Conservation (phyloP, 1,140 invertebrate species). For the Drosophila aff. region DNA sequence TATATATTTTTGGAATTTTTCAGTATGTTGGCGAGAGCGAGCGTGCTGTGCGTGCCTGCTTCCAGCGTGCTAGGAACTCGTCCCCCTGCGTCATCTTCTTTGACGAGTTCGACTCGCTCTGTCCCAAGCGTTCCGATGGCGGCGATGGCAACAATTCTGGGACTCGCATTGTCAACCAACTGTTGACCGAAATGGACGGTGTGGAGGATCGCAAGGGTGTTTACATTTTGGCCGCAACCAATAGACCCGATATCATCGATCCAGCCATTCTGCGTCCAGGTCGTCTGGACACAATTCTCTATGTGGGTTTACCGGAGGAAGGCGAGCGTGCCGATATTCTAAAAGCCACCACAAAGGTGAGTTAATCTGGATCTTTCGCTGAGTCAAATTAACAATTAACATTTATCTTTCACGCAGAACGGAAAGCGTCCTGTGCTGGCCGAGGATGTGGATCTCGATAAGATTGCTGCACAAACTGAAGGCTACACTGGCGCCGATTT, state of each 20-base stretch:
- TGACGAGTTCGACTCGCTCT: conserved; percentile 99
- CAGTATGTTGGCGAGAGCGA: conserved; percentile 99
- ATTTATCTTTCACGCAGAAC: conserved; percentile 86
- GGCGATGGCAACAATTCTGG: conserved; percentile 90
- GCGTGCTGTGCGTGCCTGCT: conserved; percentile 96
- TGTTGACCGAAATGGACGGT: conserved; percentile 99
- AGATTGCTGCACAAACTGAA: conserved; percentile 89
- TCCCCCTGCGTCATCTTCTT: conserved; percentile 99
- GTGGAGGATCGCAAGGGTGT: conserved; percentile 95
- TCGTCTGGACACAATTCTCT: conserved; percentile 96
- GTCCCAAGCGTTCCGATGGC: conserved; percentile 93
- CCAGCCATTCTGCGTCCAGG: conserved; percentile 97
- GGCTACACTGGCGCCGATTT: conserved; percentile 97
- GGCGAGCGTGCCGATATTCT: conserved; percentile 95
- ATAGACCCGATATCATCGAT: conserved; percentile 98
- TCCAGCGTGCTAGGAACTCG: conserved; percentile 96
- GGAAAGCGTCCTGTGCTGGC: conserved; percentile 91
- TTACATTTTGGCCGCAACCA: conserved; percentile 98
- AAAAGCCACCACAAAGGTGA: conserved; percentile 94
- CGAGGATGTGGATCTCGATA: conserved; percentile 91
- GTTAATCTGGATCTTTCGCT: background rate
- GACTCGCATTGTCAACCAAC: conserved; percentile 97
- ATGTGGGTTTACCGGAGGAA: conserved; percentile 94
- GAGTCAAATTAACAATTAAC: background rate
- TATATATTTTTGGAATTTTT: background rate